Evolutionary conservation across 2,797 vertebrate genomes (phyloP).

Genomic region (Rhinophrynus dorsalis): DNA sequence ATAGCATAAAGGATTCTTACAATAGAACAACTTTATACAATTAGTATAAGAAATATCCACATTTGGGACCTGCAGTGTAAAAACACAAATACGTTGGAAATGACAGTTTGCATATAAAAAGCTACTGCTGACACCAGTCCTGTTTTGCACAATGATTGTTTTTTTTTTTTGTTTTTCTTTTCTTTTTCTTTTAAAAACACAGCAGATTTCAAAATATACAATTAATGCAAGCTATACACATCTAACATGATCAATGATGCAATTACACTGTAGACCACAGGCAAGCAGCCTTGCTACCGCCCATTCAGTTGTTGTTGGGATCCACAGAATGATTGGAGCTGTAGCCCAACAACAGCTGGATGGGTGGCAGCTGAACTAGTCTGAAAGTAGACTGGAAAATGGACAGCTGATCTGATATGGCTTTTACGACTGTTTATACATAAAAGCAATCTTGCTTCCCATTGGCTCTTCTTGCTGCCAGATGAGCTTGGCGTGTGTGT

Average conservation of each 20-base stretch:
- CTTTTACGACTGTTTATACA: conserved; percentile 68
- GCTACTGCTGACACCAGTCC: conserved; percentile 74
- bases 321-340: too few relatives aligned
- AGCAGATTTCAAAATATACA: conserved; percentile 79
- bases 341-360: too few relatives aligned
- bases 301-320: too few relatives aligned
- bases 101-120: conserved; percentile 77
- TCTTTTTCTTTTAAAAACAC: conserved; percentile 70
- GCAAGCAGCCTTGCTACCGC: too few relatives aligned
- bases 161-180: conserved; percentile 60
- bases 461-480: too few relatives aligned
- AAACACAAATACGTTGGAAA: conserved; percentile 87
- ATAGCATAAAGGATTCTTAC: conserved; percentile 96
- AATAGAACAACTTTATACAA: conserved; percentile 95
- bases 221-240: conserved; percentile 75
- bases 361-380: too few relatives aligned
- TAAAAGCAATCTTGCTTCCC: conserved; percentile 68
- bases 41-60: conserved; percentile 89
- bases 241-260: conserved; percentile 67
- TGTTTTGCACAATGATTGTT: conserved; percentile 71
- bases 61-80: conserved; percentile 85
- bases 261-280: conserved; percentile 59
- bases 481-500: too few relatives aligned
- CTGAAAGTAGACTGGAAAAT: too few relatives aligned
- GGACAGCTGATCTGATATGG: conserved; percentile 66